These are phyloP conservation scores for Chaetorhynchus papuensis DNA, from an alignment of 2,113 vertebrate species.

Conservation along the genomic window DNA sequence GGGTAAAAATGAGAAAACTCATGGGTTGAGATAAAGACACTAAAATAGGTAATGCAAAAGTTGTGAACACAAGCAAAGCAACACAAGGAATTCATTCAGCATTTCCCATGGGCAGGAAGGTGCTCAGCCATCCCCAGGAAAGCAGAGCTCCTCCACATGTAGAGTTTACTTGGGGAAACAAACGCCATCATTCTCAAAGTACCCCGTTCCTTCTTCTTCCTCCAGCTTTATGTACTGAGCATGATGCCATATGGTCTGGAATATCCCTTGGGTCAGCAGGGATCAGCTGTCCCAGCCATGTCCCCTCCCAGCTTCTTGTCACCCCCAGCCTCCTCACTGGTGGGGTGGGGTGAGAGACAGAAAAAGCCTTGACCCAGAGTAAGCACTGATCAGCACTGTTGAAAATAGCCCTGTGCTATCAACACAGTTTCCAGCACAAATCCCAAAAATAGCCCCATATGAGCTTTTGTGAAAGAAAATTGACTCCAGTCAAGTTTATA, in stretches of 20 bases:
- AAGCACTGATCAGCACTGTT: background rate
- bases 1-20: background rate
- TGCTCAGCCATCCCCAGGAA: background rate
- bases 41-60: background rate
- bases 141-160: background rate
- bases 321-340: background rate
- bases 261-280: background rate
- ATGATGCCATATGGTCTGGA: background rate
- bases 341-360: background rate
- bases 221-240: background rate
- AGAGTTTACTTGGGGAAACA: background rate
- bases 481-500: background rate
- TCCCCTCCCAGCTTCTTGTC: background rate
- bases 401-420: background rate
- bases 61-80: background rate
- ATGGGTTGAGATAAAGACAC: background rate
- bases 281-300: background rate
- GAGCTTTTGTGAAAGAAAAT: background rate
- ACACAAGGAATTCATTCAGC: background rate
- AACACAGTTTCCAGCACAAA: background rate
- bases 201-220: rapidly evolving
- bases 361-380: background rate
- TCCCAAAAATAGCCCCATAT: background rate
- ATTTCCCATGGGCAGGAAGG: background rate
- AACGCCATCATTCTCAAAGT: rapidly evolving